Percentiles rank a stretch among this genome's conserved stretches.
Conservation (phyloP, 1,140 invertebrate species). For the Halesus radiatus region DNA sequence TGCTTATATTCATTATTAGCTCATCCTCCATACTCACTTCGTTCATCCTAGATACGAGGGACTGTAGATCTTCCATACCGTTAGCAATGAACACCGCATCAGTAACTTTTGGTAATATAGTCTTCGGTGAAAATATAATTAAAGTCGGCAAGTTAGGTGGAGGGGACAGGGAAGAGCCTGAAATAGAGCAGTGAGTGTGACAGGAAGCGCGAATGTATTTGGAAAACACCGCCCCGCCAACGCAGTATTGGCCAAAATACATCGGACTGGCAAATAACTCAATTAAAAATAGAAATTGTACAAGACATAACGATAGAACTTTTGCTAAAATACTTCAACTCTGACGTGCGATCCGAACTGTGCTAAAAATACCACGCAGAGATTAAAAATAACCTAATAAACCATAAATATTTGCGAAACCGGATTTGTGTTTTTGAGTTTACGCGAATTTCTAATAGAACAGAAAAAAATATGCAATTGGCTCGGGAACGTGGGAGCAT, state of each 20-base stretch:
- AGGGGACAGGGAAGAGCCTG: too few species aligned
- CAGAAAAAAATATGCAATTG: too few species aligned
- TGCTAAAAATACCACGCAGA: conserved; percentile 20
- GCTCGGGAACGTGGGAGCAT: too few species aligned
- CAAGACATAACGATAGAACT: conserved; percentile 28
- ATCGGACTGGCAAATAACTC: conserved; percentile 39
- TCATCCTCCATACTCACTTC: too few species aligned
- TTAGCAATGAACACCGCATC: too few species aligned
- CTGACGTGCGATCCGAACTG: conserved; percentile 27
- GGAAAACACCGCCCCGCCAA: conserved; percentile 37
- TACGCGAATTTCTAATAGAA: too few species aligned
- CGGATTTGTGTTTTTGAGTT: neutral
- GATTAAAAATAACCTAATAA: conserved; percentile 19
- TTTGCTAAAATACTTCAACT: conserved; percentile 22
- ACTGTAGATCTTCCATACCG: too few species aligned
- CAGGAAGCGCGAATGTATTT: conserved; percentile 39
- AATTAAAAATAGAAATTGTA: conserved; percentile 45
- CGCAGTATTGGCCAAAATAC: conserved; percentile 42
- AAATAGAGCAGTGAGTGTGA: neutral
- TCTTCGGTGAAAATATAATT: too few species aligned
- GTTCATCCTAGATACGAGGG: too few species aligned
- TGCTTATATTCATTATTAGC: too few species aligned
- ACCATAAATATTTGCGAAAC: conserved; percentile 17
- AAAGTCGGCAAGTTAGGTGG: too few species aligned
- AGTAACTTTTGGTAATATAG: too few species aligned